Conservation (phyloP, 2,888 invertebrate genomes). For the Platerodrilus igneus region DNA sequence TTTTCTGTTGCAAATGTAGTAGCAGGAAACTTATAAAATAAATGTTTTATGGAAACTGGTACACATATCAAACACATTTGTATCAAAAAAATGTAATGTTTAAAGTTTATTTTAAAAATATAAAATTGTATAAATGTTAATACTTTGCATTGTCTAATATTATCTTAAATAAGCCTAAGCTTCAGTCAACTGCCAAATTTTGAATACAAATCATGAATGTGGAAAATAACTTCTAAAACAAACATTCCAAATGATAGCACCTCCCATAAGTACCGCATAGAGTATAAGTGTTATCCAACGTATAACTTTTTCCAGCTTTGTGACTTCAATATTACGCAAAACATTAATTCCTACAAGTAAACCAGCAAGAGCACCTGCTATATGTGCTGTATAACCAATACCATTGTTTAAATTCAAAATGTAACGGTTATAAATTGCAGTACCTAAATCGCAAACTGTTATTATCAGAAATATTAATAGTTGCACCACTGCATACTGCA, state of each 20-base stretch:
- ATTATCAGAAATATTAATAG: constrained; percentile 76
- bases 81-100: too few species aligned
- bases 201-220: too few species aligned
- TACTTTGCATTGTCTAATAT: too few species aligned
- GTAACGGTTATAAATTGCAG: constrained; percentile 87
- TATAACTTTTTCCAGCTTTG: constrained; percentile 54
- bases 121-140: too few species aligned
- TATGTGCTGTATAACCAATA: constrained; percentile 91
- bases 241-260: constrained; percentile 55
- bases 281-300: constrained; percentile 56
- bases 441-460: constrained; percentile 77
- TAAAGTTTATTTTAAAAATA: too few species aligned
- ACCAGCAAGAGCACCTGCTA: constrained; percentile 87
- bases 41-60: too few species aligned
- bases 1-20: too few species aligned
- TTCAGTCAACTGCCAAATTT: too few species aligned
- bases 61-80: too few species aligned
- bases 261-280: constrained; percentile 49
- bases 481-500: constrained; percentile 88
- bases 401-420: constrained; percentile 63
- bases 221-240: constrained; percentile 44
- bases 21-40: too few species aligned
- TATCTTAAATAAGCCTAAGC: too few species aligned
- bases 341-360: constrained; percentile 61
- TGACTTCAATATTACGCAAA: constrained; percentile 57